Percentiles rank a stretch among this genome's conserved stretches.
Conservation (phyloP, 2,113 vertebrate species). For the Athene noctua region DNA sequence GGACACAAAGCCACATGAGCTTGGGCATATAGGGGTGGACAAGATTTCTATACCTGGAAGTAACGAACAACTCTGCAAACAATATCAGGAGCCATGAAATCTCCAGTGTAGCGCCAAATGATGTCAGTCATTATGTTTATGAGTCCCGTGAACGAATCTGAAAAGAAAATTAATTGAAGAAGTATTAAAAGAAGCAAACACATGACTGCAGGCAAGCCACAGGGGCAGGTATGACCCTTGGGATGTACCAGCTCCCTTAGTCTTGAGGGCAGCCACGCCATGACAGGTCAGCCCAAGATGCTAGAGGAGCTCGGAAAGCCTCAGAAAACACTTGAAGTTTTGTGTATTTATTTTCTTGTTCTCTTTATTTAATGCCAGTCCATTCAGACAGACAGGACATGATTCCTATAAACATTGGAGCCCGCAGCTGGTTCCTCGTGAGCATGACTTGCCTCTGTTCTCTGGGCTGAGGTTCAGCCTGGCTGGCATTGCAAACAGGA, state of each 20-base stretch:
- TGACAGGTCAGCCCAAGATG: background rate
- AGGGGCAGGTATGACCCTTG: background rate
- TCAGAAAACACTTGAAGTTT: background rate
- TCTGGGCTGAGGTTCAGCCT: background rate
- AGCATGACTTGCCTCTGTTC: too few species aligned
- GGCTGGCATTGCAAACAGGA: fast-evolving
- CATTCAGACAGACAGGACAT: background rate
- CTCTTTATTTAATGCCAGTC: background rate
- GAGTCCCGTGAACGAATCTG: conserved; percentile 76
- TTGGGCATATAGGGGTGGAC: background rate
- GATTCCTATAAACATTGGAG: background rate
- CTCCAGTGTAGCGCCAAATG: conserved; percentile 78
- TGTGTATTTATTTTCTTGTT: background rate
- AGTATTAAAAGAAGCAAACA: background rate
- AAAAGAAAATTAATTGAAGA: background rate
- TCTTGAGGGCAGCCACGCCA: too few species aligned
- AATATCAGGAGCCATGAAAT: conserved; percentile 78
- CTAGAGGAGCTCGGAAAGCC: background rate
- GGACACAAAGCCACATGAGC: background rate
- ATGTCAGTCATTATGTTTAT: conserved; percentile 80
- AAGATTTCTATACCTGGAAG: conserved; percentile 65
- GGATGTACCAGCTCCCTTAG: background rate
- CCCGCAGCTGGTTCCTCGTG: background rate
- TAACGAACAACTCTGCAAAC: conserved; percentile 73
- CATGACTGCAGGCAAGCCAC: background rate